These are phyloP conservation scores for Pteronura brasiliensis DNA, from an alignment of 2,113 vertebrate species.

Conservation along the genomic window DNA sequence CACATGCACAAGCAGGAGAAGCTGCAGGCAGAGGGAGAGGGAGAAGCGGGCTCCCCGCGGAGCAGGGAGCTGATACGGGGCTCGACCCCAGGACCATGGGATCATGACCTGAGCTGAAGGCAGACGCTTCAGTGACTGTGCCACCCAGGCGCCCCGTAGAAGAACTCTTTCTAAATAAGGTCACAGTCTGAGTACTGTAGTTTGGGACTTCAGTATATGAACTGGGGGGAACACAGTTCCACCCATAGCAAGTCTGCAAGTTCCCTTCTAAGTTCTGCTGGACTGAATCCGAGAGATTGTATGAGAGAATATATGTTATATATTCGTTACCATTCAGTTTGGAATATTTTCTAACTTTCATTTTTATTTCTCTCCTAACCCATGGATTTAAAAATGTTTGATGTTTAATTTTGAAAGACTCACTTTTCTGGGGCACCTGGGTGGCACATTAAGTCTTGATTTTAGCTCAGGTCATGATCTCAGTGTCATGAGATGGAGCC, in stretches of 20 bases:
- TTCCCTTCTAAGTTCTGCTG: background rate
- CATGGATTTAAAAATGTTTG: background rate
- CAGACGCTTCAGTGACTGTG: too few species aligned
- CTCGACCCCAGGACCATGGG: too few species aligned
- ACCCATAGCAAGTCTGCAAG: background rate
- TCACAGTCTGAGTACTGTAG: background rate
- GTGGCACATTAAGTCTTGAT: background rate
- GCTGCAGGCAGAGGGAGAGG: too few species aligned
- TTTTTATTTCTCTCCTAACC: background rate
- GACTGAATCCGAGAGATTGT: background rate
- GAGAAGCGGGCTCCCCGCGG: too few species aligned
- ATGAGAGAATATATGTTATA: background rate
- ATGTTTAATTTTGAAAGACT: background rate
- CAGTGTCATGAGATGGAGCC: background rate
- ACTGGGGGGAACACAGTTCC: background rate
- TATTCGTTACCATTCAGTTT: background rate
- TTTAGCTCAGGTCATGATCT: background rate
- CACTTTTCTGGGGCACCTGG: background rate
- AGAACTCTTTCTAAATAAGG: background rate
- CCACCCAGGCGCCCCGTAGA: background rate
- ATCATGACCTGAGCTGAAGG: too few species aligned
- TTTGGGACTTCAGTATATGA: background rate
- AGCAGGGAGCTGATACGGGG: too few species aligned
- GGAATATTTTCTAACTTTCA: background rate
- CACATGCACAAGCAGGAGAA: too few species aligned